Percentiles rank a stretch among this genome's conserved stretches.
phyloP scores from a whole-genome alignment of 2,797 vertebrate genomes.

The Pipistrellus kuhlii region DNA sequence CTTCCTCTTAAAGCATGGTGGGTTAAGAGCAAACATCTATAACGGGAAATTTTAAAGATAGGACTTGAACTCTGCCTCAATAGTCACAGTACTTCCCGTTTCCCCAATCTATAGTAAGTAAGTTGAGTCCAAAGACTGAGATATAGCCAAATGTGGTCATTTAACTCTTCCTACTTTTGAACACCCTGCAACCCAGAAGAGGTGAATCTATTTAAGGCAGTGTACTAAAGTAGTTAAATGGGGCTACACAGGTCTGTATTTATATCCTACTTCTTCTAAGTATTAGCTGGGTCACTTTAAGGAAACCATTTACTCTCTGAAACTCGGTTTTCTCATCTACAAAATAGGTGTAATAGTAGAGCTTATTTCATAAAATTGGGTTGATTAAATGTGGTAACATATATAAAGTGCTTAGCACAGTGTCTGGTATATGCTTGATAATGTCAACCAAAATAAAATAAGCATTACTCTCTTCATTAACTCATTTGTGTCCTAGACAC shows the following conservation, averaged over 20 bases:
- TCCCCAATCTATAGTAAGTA: background rate
- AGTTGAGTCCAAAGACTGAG: background rate
- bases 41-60: constrained; percentile 13
- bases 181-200: background rate
- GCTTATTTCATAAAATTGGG: constrained; percentile 30
- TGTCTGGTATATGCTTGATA: background rate
- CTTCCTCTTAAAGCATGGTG: background rate
- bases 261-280: constrained; percentile 18
- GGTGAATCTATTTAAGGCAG: background rate
- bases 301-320: constrained; percentile 34
- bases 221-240: constrained; percentile 13
- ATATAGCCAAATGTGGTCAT: constrained; percentile 31
- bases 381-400: constrained; percentile 21
- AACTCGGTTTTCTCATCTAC: constrained; percentile 24
- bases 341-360: constrained; percentile 38
- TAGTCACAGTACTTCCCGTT: constrained; percentile 15
- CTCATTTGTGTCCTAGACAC: background rate
- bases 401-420: background rate
- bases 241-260: background rate
- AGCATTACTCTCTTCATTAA: background rate
- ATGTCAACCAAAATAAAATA: constrained; percentile 45
- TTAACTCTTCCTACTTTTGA: background rate
- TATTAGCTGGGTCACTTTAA: constrained; percentile 34
- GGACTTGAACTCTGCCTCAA: constrained; percentile 20
- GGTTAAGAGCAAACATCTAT: constrained; percentile 5